Evolutionary conservation across 1,140 invertebrate genomes (phyloP), one percentile per base, ranked within the genome.

Genomic region (Macrocentrus cingulum): DNA sequence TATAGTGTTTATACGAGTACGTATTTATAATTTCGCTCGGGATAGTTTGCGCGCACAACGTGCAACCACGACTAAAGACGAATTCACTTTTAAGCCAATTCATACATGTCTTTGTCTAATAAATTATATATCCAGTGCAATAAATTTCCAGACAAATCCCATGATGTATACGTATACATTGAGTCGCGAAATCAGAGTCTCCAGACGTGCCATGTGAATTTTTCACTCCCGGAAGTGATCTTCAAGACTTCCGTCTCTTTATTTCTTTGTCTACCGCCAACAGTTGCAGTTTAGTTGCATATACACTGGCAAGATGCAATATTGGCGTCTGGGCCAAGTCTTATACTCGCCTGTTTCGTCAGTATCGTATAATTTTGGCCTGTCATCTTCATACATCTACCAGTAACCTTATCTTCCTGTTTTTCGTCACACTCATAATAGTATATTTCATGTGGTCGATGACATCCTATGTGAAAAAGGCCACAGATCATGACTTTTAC

Each of bases 251-350:
- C 36, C 13, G 8, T 39, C 36, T n/a, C 36, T 8, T 39, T 39
- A 7, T 23, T 44, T 1, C 22, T 44, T 44, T 20, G 13, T 44
- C 13, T 4, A 8, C 4, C 18, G 18, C 8, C 5, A 44, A 44
- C 7, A 44, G 29, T 8, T 16, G 7, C 0, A 32, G 18, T 23
- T 23, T 19, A 46, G n/a, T 3, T 9, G 20, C 20, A 19, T 9
- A 44, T 16, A 48, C 56, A 57, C 52, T 61, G 53, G 32, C 53
- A 13, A 9, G 51, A 56, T 64, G 22, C 23, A 25, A 49, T 63
- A 63, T 67, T 70, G 67, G 68, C 68, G 64, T 64, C 11, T 46
- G 29, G 25, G 68, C 68, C 66, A 68, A 70, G 45, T 67, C 57
- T 68, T 66, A 61, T 59, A 59, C 62, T 36, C 18, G 18, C 32